Evolutionary conservation across 2,113 vertebrate genomes (phyloP).

Genomic region (Plectropomus leopardus): DNA sequence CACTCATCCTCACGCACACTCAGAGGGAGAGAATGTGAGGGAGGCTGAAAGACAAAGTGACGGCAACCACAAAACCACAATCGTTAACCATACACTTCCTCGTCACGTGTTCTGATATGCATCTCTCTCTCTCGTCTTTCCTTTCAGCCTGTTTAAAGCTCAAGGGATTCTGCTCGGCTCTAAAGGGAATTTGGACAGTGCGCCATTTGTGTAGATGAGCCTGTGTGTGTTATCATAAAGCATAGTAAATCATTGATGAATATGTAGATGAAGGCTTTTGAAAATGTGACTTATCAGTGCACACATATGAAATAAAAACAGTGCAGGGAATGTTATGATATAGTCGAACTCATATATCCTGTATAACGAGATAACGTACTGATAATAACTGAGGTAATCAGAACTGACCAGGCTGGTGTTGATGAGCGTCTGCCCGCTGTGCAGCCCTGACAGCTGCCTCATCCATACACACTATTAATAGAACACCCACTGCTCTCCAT

Average conservation of each 20-base stretch:
- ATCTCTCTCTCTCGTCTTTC: neutral
- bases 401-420: conserved; percentile 33
- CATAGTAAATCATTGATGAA: neutral
- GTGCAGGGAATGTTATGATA: neutral
- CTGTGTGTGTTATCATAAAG: neutral
- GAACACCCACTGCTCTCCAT: conserved; percentile 48
- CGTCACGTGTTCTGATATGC: conserved; percentile 11
- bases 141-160: conserved; percentile 23
- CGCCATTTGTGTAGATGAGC: conserved; percentile 2
- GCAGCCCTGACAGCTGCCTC: conserved; percentile 40
- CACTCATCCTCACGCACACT: conserved; percentile 22
- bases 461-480: conserved; percentile 62
- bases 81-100: conserved; percentile 32
- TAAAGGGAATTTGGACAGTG: neutral
- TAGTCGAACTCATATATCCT: conserved; percentile 20
- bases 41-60: conserved; percentile 25
- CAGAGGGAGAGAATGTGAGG: conserved; percentile 8
- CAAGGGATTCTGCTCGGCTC: neutral
- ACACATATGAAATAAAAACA: neutral
- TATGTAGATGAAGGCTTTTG: neutral
- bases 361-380: conserved; percentile 11
- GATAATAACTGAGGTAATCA: conserved; percentile 24
- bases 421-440: conserved; percentile 21
- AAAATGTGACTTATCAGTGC: conserved; percentile 2
- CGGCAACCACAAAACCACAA: conserved; percentile 40